Evolutionary conservation across 1,140 invertebrate species (phyloP).

Genomic region (Leptoteleia sp.): DNA sequence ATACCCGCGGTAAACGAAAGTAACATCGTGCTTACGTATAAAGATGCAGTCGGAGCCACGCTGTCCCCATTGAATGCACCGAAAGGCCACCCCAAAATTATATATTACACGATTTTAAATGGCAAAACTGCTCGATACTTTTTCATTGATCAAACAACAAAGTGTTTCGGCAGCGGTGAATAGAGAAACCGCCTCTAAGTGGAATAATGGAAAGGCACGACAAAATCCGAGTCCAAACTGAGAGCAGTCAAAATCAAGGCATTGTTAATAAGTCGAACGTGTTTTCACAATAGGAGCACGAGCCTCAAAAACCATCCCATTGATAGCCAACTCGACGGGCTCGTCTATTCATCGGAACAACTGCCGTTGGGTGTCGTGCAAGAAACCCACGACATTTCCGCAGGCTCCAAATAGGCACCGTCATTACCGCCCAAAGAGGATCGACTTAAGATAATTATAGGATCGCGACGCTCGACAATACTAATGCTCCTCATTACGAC

Average conservation of each 20-base stretch:
- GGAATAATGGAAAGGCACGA: constrained; percentile 41
- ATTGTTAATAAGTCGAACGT: constrained; percentile 53
- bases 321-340: constrained; percentile 21
- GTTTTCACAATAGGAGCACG: constrained; percentile 60
- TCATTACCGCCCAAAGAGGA: constrained; percentile 32
- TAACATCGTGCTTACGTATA: no score
- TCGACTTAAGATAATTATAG: constrained; percentile 57
- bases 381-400: constrained; percentile 36
- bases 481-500: constrained; percentile 64
- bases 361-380: constrained; percentile 52
- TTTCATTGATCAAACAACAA: constrained; percentile 4
- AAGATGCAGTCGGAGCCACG: no score
- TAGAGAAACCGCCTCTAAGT: constrained; percentile 26
- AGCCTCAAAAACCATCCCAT: constrained; percentile 41
- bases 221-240: constrained; percentile 22
- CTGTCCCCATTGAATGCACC: no score
- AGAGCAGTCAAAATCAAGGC: constrained; percentile 32
- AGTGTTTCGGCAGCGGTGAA: constrained; percentile 21
- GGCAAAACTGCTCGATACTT: constrained; percentile 2
- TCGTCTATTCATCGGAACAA: constrained; percentile 59
- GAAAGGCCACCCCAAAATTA: constrained; percentile 8
- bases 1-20: no score
- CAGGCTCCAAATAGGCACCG: constrained; percentile 37
- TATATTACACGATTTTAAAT: constrained; percentile 4
- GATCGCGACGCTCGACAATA: constrained; percentile 50